Evolutionary conservation across 2,888 invertebrate species (phyloP).

Genomic region (Malachius bipustulatus): DNA sequence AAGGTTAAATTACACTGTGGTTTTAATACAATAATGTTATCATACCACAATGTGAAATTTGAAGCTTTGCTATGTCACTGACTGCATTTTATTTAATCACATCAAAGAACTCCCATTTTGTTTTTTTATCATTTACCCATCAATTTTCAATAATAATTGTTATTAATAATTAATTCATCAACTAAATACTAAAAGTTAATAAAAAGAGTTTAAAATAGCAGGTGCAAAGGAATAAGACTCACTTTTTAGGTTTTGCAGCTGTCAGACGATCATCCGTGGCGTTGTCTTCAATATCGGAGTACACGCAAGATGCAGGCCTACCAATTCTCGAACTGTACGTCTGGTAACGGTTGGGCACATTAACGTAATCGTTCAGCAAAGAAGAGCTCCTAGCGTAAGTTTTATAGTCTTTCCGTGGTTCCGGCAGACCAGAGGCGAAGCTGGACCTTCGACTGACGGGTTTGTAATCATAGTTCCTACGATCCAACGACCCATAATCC

Average conservation of each 20-base stretch:
- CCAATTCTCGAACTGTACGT: conserved; percentile 32
- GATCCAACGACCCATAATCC: conserved; percentile 30
- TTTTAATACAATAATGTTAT: no score
- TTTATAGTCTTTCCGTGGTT: conserved; percentile 24
- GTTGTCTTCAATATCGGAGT: conserved; percentile 31
- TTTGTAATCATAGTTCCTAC: conserved; percentile 24
- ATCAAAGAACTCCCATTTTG: no score
- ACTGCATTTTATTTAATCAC: no score
- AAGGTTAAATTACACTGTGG: no score
- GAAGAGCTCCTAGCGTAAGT: conserved; percentile 30
- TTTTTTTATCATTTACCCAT: no score
- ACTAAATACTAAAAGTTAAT: no score
- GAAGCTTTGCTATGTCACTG: no score
- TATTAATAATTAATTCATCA: no score
- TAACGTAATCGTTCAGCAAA: conserved; percentile 32
- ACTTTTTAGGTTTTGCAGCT: conserved; percentile 35
- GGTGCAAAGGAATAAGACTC: conserved; percentile 18
- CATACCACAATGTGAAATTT: no score
- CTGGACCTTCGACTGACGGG: conserved; percentile 20
- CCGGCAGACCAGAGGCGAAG: conserved; percentile 23
- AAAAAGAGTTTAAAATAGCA: no score
- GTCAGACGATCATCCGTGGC: conserved; percentile 30
- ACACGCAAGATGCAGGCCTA: conserved; percentile 27
- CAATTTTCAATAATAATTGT: no score
- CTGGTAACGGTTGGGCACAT: conserved; percentile 33